Evolutionary conservation across 2,888 invertebrate genomes (phyloP), one percentile per base, ranked within the genome.

Genomic region (Diarsia dahlii): DNA sequence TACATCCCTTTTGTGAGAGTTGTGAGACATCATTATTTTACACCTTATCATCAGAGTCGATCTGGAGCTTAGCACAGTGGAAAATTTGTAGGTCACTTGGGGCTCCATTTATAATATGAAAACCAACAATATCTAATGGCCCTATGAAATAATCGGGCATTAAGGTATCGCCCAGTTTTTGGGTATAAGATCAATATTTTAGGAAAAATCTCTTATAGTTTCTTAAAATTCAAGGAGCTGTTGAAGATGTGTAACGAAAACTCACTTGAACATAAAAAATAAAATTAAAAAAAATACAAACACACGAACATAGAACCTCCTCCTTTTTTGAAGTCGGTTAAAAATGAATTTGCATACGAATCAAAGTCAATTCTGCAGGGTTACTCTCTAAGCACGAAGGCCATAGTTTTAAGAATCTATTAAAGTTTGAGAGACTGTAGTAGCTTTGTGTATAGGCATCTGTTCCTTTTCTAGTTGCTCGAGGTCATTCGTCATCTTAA

Each of bases 11-110:
- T 45, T 10, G 18, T 20, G 34, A 34, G 52, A 34, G 28, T 45
- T 10, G 18, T 20, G 34, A 34, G 52, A 34, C 10, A 23, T 39
- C 46, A 62, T 54, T 48, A 62, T 62, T 76, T 48, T 13, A 20
- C 67, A 62, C 54, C 18, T 56, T 76, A 76, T 76, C 76, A 18
- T 68, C 18, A 18, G n/a, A 50, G 3, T 39, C 62, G 54, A 77
- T 76, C 63, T 56, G 8, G 13, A 2, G 68, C 28, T 18, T 48
- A 23, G 12, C 20, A 48, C 20, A 39, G 15, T 5, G 39, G 15
- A 71, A 34, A 71, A 64, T 71, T 62, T 76, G 23, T 76, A 34
- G 54, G 54, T 68, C 20, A 63, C 23, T 46, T 18, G 34, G 48
- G 18, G 4, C 23, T 13, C 18, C 54, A 76, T 76, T 76, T 62